Percentiles rank a stretch among this genome's conserved stretches.
phyloP scores from a whole-genome alignment of 2,113 vertebrate species.

The Thinocorus orbignyianus region DNA sequence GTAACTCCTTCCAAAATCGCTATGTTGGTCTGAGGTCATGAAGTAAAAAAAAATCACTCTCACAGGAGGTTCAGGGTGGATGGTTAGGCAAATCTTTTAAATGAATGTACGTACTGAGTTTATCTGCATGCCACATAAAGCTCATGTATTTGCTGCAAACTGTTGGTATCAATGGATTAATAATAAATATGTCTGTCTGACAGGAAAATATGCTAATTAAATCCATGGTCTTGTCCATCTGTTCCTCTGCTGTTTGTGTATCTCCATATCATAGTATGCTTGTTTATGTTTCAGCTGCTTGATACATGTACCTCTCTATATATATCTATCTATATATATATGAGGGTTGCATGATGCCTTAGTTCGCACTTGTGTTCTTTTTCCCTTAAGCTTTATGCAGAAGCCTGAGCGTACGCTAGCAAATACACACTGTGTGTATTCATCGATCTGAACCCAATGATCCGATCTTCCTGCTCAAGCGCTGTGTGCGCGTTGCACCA shows the following conservation, averaged over 20 bases:
- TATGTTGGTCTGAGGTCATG: accelerated
- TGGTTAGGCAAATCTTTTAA: background rate
- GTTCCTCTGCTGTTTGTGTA: background rate
- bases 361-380: background rate
- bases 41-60: background rate
- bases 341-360: background rate
- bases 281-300: background rate
- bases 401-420: background rate
- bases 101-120: background rate
- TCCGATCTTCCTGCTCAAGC: background rate
- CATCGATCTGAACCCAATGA: background rate
- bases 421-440: background rate
- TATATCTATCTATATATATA: accelerated
- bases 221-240: background rate
- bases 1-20: background rate
- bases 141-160: background rate
- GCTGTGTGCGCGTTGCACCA: accelerated
- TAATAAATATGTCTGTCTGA: slow-evolving; percentile 17
- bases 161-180: background rate
- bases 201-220: background rate
- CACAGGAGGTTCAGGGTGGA: background rate
- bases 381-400: too few relatives aligned
- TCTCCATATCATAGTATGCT: background rate
- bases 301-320: accelerated
- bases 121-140: background rate